Base-by-base conservation (phyloP, 2,113 vertebrate species). In the Scartelaos histophorus region DNA sequence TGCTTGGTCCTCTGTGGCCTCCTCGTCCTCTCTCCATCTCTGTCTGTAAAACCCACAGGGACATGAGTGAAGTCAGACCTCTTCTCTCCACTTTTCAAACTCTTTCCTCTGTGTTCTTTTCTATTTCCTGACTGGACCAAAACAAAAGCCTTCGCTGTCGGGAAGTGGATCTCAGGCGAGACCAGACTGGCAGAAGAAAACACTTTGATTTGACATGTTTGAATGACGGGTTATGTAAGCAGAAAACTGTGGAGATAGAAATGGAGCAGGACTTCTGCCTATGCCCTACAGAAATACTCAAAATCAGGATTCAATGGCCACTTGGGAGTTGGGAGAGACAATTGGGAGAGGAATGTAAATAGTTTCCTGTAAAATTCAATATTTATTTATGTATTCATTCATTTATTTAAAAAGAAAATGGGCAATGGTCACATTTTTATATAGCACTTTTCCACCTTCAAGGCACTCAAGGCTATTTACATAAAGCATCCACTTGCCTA, bases 91-190 rank as follows among this genome's bases (percentile, higher is more conserved):
- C 64, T 75, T 66, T 54, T 53, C 29, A 34, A 49, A 66, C 54
- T 22, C 66, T 61, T 67, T 19, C 67, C n/a, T 54, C 66, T 47
- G 43, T 25, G 78, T 71, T 75, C 65, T 70, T 53, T 69, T 76
- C 70, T 80, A 76, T 83, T 88, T 85, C 83, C 85, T 86, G 85
- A 80, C 80, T 78, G 25, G 58, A 83, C 60, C 74, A 81, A 80
- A 88, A 93, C 90, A 92, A 91, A 92, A 90, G 74, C 51, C 34
- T 43, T 70, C 82, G 87, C 91, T 91, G 88, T 91, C 64, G 78
- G 85, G 78, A 88, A 91, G 88, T 88, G 76, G 79, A 81, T 90
- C 82, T 74, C 87, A 85, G 81, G 80, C 78, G 61, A 29, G 24
- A 66, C 67, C 51, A 49, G 68, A 79, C 84, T 66, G 58, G 79